A percentile compares a stretch with the other conserved stretches of the same genome.
Conservation (phyloP, 2,113 vertebrate species). For the Lontra canadensis region DNA sequence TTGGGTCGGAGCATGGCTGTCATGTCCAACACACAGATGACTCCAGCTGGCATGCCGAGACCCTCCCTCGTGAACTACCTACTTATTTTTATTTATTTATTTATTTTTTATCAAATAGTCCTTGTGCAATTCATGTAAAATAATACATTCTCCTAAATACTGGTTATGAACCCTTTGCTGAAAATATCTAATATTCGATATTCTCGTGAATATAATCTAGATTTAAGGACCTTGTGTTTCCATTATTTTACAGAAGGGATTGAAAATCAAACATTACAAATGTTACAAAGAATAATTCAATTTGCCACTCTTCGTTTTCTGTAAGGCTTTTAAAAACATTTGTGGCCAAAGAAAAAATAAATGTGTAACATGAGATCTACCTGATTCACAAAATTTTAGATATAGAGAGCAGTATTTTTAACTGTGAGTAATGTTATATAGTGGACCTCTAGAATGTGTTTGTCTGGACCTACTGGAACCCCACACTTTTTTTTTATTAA, state of each 20-base stretch:
- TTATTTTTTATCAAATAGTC: background rate
- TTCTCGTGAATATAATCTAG: background rate
- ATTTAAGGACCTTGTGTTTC: background rate
- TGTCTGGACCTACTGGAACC: accelerated
- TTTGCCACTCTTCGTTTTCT: background rate
- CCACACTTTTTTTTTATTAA: too few species aligned
- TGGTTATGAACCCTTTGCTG: background rate
- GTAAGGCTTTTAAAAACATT: background rate
- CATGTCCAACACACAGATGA: too few species aligned
- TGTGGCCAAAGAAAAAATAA: background rate
- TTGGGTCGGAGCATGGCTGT: too few species aligned
- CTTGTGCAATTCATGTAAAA: background rate
- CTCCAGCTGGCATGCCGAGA: too few species aligned
- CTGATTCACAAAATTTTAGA: background rate
- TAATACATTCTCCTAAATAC: background rate
- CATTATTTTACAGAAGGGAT: too few species aligned
- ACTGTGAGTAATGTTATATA: background rate
- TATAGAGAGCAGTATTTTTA: background rate
- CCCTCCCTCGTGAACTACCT: background rate
- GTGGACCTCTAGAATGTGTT: background rate
- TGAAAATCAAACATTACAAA: background rate
- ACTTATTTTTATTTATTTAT: background rate
- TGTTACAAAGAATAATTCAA: background rate
- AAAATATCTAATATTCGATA: too few species aligned
- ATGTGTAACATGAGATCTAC: background rate